A percentile compares a stretch with the other conserved stretches of the same genome.
These are phyloP conservation scores for Wasmannia auropunctata DNA, from an alignment of 1,140 invertebrate genomes.

Conservation along the genomic window DNA sequence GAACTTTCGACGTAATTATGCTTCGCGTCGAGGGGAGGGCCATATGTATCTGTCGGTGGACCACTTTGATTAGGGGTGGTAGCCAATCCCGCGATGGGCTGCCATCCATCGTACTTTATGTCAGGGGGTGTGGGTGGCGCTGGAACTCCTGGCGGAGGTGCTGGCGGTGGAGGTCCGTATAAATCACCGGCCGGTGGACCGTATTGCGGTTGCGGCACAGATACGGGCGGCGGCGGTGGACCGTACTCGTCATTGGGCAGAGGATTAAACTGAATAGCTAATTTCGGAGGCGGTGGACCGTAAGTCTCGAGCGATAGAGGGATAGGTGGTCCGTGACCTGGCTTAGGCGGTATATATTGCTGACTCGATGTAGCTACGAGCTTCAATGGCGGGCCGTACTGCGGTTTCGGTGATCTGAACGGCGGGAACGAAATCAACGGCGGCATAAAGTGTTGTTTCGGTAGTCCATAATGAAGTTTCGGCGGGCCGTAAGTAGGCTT, in stretches of 20 bases:
- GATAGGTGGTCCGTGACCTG: constrained; percentile 77
- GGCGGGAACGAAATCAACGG: constrained; percentile 74
- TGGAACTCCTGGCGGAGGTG: constrained; percentile 88
- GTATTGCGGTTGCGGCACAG: constrained; percentile 76
- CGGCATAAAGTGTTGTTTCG: constrained; percentile 85
- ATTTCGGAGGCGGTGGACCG: constrained; percentile 81
- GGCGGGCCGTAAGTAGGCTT: constrained; percentile 84
- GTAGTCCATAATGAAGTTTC: constrained; percentile 83
- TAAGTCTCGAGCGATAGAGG: constrained; percentile 81
- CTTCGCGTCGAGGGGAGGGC: constrained; percentile 72
- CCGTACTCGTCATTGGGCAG: constrained; percentile 83
- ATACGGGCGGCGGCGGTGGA: constrained; percentile 79
- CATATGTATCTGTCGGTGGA: constrained; percentile 69
- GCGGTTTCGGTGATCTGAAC: constrained; percentile 76
- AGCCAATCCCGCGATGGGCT: constrained; percentile 89
- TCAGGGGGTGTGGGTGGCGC: constrained; percentile 90
- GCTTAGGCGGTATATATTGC: constrained; percentile 77
- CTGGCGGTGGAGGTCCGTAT: constrained; percentile 86
- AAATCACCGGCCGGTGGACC: constrained; percentile 82
- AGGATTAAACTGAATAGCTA: constrained; percentile 83
- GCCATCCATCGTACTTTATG: constrained; percentile 93
- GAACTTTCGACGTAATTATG: constrained; percentile 26
- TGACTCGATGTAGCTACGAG: constrained; percentile 75
- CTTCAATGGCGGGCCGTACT: constrained; percentile 85
- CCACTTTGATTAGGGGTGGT: constrained; percentile 61